Base-by-base conservation (phyloP, 2,888 invertebrate genomes). In the Zaprionus bogoriensis region DNA sequence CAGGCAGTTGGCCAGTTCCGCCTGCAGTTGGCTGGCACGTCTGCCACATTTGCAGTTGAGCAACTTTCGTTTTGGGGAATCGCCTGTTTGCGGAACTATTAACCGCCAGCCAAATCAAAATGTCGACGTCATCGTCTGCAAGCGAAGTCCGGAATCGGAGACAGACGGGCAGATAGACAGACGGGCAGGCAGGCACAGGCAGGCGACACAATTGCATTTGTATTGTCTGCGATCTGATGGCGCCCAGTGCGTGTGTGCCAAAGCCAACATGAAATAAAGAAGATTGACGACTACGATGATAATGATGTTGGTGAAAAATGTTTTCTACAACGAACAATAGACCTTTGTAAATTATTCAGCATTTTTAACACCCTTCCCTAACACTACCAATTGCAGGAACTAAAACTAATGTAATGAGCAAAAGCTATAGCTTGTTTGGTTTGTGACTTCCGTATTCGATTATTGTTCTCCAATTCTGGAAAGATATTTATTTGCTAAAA, bases 21-120 rank as follows among this genome's bases (percentile, higher is more conserved):
- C 53, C 75, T 70, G 67, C 82, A 71, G 48, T 72, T 73, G 69
- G 39, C 62, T 63, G 58, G 61, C 65, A 57, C 65, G 61, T 27
- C 10, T 6, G 27, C 44, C 45, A 25, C 52, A 64, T 39, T 55
- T 51, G 50, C 61, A 47, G 65, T 77, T 50, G 45, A 20, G 79
- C 79, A 82, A 79, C 83, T 85, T 85, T 79, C 86, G 36, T 51
- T 36, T 36, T 14, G 17, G 64, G 44, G 50, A 7, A 39, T 47
- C 36, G 50, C 28, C 32, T 65, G 67, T 62, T 77, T 75, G 71
- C 77, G 71, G 68, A 77, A 80, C 81, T 80, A 80, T 77, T 77
- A 72, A 71, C 78, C 55, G 41, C 54, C 27, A 65, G 61, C 46
- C 57, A 63, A 47, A 62, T 36, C 30, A 20, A 44, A 51, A 54